Base-by-base conservation (phyloP, 2,113 vertebrate genomes). In the Agelaius tricolor region DNA sequence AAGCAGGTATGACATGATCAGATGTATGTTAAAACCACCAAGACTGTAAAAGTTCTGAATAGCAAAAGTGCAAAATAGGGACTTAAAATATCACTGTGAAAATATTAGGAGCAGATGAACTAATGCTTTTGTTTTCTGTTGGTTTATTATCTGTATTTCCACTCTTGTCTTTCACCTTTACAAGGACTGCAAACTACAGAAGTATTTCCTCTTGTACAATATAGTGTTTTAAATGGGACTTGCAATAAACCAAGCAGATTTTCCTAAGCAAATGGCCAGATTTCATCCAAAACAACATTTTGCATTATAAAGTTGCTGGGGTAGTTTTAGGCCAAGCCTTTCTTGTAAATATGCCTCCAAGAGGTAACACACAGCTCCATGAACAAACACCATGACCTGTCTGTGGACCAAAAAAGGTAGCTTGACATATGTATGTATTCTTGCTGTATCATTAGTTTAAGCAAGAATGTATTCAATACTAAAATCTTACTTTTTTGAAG, bases 361-460 rank as follows among this genome's bases (percentile, higher is more conserved):
- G 10, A 22, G 4, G 13, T 41, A 76, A 65, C 51, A 82, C 20
- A 46, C 8, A 54, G 44, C 35, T 71, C 33, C 16, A 30, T 4
- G 0, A 72, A 74, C 39, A 58, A 43, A 46, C 14, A 27, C 6
- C 2, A 0, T n/a, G 37, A 71, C 43, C 46, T 51, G 5, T 9
- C 37, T 39, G 46, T 10, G 22, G 46, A 15, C 63, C 20, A 72
- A 44, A 4, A 82, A 66, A 90, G 23, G 21, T 10, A 46, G 15
- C 4, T 51, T 52, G 17, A 46, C 3, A 21, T 22, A 15, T 13
- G 12, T 22, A 15, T 13, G 12, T 19, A 54, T 7, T 31, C 52
- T 30, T 74, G 30, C 10, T 46, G 17, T n/a, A 49, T 10, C 5
- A 21, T 27, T 51, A 63, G 13, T 58, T 52, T 67, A 5, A 44